phyloP scores from a whole-genome alignment of 2,113 vertebrate genomes.

The Hemichromis elongatus region DNA sequence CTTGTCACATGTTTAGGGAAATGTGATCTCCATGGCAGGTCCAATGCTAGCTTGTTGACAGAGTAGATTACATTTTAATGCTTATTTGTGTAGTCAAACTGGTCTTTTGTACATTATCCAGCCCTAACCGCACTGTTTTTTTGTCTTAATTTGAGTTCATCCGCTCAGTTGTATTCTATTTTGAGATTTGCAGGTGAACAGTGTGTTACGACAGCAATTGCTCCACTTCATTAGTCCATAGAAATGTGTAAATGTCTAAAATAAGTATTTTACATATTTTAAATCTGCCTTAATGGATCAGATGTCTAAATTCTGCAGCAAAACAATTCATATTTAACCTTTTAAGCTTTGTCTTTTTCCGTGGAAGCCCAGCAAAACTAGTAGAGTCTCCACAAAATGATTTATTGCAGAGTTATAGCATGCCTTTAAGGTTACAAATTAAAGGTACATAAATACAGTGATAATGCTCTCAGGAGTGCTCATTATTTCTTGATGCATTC shows the following conservation, averaged over 20 bases:
- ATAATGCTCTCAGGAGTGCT: neutral
- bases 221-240: neutral
- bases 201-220: neutral
- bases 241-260: neutral
- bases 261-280: neutral
- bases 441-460: neutral
- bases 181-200: neutral
- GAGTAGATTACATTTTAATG: neutral
- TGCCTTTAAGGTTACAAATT: neutral
- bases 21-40: neutral
- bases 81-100: neutral
- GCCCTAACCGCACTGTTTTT: neutral
- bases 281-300: neutral
- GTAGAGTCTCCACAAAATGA: neutral
- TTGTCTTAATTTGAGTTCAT: neutral
- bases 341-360: too few species aligned
- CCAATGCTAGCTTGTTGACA: neutral
- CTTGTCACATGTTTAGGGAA: neutral
- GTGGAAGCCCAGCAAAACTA: neutral
- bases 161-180: neutral
- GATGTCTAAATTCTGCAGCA: neutral
- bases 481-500: too few species aligned
- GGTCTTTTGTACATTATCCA: neutral
- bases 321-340: neutral
- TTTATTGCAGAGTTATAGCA: neutral